These are phyloP conservation scores for Ostrea denselamellosa DNA, from an alignment of 1,140 invertebrate species.

Conservation along the genomic window DNA sequence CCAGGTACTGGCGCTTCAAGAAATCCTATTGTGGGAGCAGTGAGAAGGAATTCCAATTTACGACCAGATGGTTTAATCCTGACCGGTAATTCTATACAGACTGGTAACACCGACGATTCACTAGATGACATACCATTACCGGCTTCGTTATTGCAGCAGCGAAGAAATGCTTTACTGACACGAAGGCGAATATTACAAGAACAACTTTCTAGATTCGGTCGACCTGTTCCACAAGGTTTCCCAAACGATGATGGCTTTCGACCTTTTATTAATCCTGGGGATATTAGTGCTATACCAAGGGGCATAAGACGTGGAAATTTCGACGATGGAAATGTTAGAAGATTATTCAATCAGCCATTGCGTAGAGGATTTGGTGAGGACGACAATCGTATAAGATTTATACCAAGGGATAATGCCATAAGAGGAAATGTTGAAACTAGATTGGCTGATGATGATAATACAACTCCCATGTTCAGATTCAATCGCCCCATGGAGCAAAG, in stretches of 20 bases:
- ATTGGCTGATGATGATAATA: neutral
- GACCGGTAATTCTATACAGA: neutral
- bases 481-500: neutral
- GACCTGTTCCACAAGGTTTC: neutral
- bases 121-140: no score
- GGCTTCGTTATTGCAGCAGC: neutral
- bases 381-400: neutral
- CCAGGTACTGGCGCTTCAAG: neutral
- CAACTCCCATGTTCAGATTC: neutral
- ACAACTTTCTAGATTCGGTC: neutral
- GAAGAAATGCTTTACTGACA: neutral
- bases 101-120: neutral
- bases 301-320: neutral
- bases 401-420: neutral
- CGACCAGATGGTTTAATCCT: neutral
- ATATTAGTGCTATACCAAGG: neutral
- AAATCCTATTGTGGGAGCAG: neutral
- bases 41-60: neutral
- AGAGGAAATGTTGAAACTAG: neutral
- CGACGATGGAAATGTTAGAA: neutral
- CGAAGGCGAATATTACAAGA: neutral
- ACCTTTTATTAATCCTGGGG: neutral
- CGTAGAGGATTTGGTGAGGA: neutral
- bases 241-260: neutral
- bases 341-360: no score